Base-by-base conservation (phyloP, 1,140 invertebrate genomes). In the Ceratoteleas bidentatus region DNA sequence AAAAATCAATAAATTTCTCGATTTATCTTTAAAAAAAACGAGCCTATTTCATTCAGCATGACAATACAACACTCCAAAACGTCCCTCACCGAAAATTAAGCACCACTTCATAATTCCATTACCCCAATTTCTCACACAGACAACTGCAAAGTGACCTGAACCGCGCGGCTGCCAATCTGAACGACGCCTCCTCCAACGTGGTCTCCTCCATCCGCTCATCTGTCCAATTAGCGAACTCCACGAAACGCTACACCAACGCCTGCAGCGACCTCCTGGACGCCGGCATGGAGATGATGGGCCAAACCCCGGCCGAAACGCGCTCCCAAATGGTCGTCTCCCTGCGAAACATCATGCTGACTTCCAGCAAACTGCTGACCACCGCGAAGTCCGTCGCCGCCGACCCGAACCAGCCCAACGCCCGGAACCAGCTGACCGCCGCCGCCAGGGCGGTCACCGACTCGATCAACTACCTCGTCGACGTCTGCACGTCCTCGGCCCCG, bases 371-470 rank as follows among this genome's bases (percentile, higher is more conserved):
- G 3, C 91, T 99, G 0, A 93, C 95, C 0, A 96, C 97, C 3
- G 97, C 96, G 6, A 98, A 98, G 92, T 95, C 95, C 2, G 95
- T 98, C 52, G 96, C 97, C 38, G 95, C 95, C 57, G 97, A 99
- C 92, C 95, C 97, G 0, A 94, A 94, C 61, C 95, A 97, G 50
- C 97, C 97, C 0, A 98, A 98, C 88, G 94, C 96, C 0, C 97
- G 97, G 89, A 99, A 98, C 92, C 95, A 97, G 69, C 90, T 98
- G 0, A 94, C 96, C 9, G 94, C 95, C 0, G 97, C 97, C 24
- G 97, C 97, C 0, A 93, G 97, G 45, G 94, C 95, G 2, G 97
- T 99, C 5, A 98, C 97, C 0, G 97, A 99, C 79, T 97, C 96
- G 86, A 98, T 99, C 68, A 99, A 99, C 88, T 94, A 96, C 81